These are phyloP conservation scores for Melitaea cinxia DNA, from an alignment of 1,140 invertebrate genomes.

Conservation along the genomic window DNA sequence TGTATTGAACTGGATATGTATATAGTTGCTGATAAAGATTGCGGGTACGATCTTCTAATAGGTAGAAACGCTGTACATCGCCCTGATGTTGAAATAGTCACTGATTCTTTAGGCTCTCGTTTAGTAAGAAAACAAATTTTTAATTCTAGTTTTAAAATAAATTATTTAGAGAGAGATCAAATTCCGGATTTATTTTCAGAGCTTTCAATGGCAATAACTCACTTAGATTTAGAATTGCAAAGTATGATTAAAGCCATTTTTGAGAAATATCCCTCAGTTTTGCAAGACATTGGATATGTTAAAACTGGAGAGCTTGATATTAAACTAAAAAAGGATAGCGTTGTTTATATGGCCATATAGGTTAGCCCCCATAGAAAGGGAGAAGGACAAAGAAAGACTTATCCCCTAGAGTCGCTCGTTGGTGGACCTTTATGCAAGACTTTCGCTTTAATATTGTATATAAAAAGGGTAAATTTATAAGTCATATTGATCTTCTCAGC, in stretches of 20 bases:
- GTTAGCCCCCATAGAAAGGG: conserved; percentile 44
- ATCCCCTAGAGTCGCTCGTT: conserved; percentile 52
- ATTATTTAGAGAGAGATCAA: too few relatives aligned
- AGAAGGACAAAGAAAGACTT: conserved; percentile 60
- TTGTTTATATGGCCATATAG: conserved; percentile 45
- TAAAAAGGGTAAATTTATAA: conserved; percentile 48
- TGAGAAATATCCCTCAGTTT: conserved; percentile 31
- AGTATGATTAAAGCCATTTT: conserved; percentile 24
- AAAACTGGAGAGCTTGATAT: conserved; percentile 40
- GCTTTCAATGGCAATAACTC: too few relatives aligned
- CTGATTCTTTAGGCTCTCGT: conserved; percentile 25
- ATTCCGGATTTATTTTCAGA: too few relatives aligned
- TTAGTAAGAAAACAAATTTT: conserved; percentile 36
- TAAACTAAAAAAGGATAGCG: conserved; percentile 36
- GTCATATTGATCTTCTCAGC: conserved; percentile 65
- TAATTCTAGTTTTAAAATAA: too few relatives aligned
- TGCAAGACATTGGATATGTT: conserved; percentile 30
- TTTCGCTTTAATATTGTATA: conserved; percentile 67
- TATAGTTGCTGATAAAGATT: conserved; percentile 24
- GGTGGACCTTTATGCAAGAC: conserved; percentile 68
- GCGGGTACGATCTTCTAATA: conserved; percentile 30
- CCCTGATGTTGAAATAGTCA: conserved; percentile 30
- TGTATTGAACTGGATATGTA: conserved; percentile 35
- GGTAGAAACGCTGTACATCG: conserved; percentile 25
- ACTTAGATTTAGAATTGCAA: conserved; percentile 26